Evolutionary conservation across 2,888 invertebrate species (phyloP), one percentile per base, ranked within the genome.

Genomic region (Dusona sp.): DNA sequence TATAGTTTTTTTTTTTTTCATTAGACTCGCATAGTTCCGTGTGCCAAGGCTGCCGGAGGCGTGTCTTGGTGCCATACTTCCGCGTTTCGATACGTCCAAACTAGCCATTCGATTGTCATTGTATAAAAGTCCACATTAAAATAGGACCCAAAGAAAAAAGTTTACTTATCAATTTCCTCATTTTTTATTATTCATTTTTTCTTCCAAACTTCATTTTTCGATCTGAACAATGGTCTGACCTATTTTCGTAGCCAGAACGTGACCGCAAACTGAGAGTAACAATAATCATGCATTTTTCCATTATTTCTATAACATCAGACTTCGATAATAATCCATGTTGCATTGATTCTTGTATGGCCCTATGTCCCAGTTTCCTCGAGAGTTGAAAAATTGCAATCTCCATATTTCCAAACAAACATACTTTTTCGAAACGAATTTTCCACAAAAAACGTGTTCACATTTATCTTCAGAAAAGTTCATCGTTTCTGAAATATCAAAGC

Each of bases 11-110:
- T 25, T 51, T 51, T 61, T 61, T 29, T 29, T 29, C 29, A 61
- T 61, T 16, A 29, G 29, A 61, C 61, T 61, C 61, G 29, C 29
- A 16, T 16, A 29, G 61, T 29, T 61, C 29, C 61, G 16, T 29
- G 61, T 16, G 61, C 61, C 61, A 61, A 61, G 61, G 29, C 61
- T 61, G 61, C 61, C 16, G 25, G 29, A 9, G 61, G 61, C 61
- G 61, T 61, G 61, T 29, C 61, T 61, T 61, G 7, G 61, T 61
- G 61, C 61, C 61, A 61, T 61, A 61, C 61, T 61, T 61, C 61
- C 61, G 61, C 29, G 61, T 61, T 61, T 61, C 61, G 61, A 61
- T 61, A 25, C 29, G 4, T 61, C 29, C 29, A 3, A 29, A 61
- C 29, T 16, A 61, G 16, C 61, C 61, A 61, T 61, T 61, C 57